Percentiles rank a stretch among this genome's conserved stretches.
These are phyloP conservation scores for Zaprionus lachaisei DNA, from an alignment of 1,140 invertebrate genomes.

Conservation along the genomic window DNA sequence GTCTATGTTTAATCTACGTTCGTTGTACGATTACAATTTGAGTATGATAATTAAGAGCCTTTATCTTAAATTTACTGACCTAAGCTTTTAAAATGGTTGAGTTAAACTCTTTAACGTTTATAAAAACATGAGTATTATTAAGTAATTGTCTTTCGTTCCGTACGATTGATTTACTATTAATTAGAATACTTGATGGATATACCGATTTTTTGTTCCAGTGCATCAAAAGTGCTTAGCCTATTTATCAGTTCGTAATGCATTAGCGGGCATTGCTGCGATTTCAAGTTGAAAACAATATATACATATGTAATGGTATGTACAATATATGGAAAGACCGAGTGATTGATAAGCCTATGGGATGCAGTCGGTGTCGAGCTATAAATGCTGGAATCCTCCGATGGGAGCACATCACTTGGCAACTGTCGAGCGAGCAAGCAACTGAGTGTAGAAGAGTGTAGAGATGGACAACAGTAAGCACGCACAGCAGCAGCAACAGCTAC, in stretches of 20 bases:
- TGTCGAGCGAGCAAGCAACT: neutral
- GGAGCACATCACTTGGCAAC: constrained; percentile 21
- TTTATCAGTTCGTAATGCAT: neutral
- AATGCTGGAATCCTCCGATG: neutral
- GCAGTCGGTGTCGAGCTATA: constrained; percentile 24
- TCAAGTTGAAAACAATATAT: neutral
- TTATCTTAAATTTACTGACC: neutral
- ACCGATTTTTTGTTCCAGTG: neutral
- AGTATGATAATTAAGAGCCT: too few relatives aligned
- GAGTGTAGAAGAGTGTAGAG: neutral
- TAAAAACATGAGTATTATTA: too few relatives aligned
- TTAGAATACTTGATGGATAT: too few relatives aligned
- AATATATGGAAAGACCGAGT: constrained; percentile 7
- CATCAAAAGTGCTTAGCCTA: neutral
- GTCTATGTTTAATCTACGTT: neutral
- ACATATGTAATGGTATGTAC: neutral
- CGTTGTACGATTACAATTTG: neutral
- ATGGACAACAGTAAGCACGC: constrained; percentile 45
- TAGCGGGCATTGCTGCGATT: neutral
- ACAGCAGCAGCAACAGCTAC: neutral
- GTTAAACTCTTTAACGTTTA: neutral
- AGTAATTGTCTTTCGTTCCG: rapidly evolving
- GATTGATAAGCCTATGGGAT: constrained; percentile 16
- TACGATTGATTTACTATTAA: too few relatives aligned
- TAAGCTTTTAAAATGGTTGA: neutral